Percentiles rank a stretch among this genome's conserved stretches.
Evolutionary conservation across 2,113 vertebrate genomes (phyloP).

Genomic region (Brachionichthys hirsutus): DNA sequence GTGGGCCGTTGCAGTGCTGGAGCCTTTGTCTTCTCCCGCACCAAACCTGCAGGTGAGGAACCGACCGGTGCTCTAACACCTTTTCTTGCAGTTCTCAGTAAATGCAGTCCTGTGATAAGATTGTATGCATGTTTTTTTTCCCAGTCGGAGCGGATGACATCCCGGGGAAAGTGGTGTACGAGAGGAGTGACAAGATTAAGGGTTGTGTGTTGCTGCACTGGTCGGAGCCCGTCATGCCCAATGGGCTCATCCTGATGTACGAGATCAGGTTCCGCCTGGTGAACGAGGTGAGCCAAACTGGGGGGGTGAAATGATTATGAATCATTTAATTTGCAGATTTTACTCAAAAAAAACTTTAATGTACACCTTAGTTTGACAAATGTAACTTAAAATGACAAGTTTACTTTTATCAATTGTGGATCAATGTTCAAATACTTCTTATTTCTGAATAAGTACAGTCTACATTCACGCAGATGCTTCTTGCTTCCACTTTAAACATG

Average conservation of each 20-base stretch:
- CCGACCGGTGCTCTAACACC: background rate
- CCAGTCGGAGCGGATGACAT: conserved; percentile 93
- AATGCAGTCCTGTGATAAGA: background rate
- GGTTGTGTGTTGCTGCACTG: conserved; percentile 88
- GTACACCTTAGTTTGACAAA: background rate
- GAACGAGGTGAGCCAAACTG: conserved; percentile 81
- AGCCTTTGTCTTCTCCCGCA: conserved; percentile 93
- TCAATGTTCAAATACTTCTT: too few relatives aligned
- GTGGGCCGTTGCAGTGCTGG: conserved; percentile 90
- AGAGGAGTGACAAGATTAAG: conserved; percentile 83
- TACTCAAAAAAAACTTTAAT: background rate
- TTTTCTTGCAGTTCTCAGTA: background rate
- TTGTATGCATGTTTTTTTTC: conserved; percentile 26
- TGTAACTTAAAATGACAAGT: too few relatives aligned
- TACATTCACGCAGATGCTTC: too few relatives aligned
- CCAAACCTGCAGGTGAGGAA: conserved; percentile 90
- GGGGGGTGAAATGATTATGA: too few relatives aligned
- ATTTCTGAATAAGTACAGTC: too few relatives aligned
- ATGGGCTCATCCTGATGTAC: conserved; percentile 95
- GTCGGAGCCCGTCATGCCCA: conserved; percentile 87
- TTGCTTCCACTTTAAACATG: too few relatives aligned
- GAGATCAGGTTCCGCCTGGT: conserved; percentile 91
- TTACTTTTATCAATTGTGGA: too few relatives aligned
- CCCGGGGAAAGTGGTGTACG: conserved; percentile 83
- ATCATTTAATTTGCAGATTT: too few relatives aligned